These are phyloP conservation scores for Epizoanthus stellaris DNA, from an alignment of 92 coral and sea anemone genomes.

Conservation along the genomic window DNA sequence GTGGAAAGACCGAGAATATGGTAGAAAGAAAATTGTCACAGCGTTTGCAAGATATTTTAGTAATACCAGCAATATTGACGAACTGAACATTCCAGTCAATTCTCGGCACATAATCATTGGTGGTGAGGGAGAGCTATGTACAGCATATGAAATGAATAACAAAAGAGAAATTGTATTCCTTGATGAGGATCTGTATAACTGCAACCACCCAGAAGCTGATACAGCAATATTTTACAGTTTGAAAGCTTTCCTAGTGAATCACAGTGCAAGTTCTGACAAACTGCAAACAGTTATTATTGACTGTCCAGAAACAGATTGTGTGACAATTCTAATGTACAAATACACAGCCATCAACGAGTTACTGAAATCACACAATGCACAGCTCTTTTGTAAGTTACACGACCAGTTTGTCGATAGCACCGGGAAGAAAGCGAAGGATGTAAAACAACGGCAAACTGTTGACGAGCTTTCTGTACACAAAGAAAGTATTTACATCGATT, in stretches of 20 bases:
- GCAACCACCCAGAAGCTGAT: conserved; percentile 37
- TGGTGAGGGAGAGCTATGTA: conserved; percentile 8
- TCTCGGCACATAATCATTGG: conserved; percentile 27
- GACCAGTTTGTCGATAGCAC: conserved; percentile 13
- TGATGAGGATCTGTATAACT: conserved; percentile 1
- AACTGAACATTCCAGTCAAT: conserved; percentile 6
- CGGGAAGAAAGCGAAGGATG: conserved; percentile 28
- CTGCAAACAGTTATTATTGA: conserved; percentile 12
- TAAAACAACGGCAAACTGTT: background rate
- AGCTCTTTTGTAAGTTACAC: conserved; percentile 30
- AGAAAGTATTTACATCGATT: too few relatives aligned
- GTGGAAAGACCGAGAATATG: conserved; percentile 39
- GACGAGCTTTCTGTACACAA: conserved; percentile 19
- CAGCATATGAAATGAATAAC: conserved; percentile 13
- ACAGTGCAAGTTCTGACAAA: background rate
- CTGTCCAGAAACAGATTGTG: conserved; percentile 42
- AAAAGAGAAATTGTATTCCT: conserved; percentile 21
- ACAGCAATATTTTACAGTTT: conserved; percentile 26
- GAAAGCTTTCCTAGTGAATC: background rate
- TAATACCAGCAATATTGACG: background rate
- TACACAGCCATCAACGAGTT: background rate
- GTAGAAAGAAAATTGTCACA: conserved; percentile 24
- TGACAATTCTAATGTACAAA: conserved; percentile 20
- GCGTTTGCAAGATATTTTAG: conserved; percentile 8
- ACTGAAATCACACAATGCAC: background rate